Evolutionary conservation across 2,888 invertebrate species (phyloP), one percentile per base, ranked within the genome.

Genomic region (Scaptomyza flava): DNA sequence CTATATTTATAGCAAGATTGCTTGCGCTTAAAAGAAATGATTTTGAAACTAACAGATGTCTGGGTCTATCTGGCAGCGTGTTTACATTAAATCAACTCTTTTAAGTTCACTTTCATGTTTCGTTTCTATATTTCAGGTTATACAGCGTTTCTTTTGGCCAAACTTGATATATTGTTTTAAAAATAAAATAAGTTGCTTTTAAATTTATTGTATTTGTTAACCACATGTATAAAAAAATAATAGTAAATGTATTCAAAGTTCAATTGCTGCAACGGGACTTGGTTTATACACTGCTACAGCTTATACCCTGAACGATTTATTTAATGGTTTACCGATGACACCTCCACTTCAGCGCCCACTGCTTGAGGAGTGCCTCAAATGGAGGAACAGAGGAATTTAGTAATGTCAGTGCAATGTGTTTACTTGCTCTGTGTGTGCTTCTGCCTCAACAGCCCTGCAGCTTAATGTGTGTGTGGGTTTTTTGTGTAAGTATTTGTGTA

Each of bases 261-360:
- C 6, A 6, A 14, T 41, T 31, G 33, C 38, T 30, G 43, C 33
- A 20, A 42, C 42, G 36, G n/a, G 31, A 20, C 6, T 48, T n/a
- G 34, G 12, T n/a, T 34, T 23, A 27, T 31, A 12, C 14, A 30
- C 36, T 31, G 41, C 42, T 20, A 23, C 14, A 53, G 6, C 43
- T 3, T n/a, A 27, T 23, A 17, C 43, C 14, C 47, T 41, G 51
- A 58, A 38, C 48, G 41, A 62, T 23, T 33, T 23, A 38, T 51
- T 53, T 57, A 67, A 76, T 76, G 67, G 61, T 17, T 6, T 48
- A 52, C 58, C 68, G 61, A 73, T 76, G 77, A 75, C 74, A 75
- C 75, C 77, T 72, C 53, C 77, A 76, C 43, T 45, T 14, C 62
- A 60, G 68, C 59, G 57, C 54, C 57, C 51, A 45, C 6, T 61